Percentiles rank a stretch among this genome's conserved stretches.
phyloP scores from a whole-genome alignment of 2,888 invertebrate genomes.

The Seira ritae region DNA sequence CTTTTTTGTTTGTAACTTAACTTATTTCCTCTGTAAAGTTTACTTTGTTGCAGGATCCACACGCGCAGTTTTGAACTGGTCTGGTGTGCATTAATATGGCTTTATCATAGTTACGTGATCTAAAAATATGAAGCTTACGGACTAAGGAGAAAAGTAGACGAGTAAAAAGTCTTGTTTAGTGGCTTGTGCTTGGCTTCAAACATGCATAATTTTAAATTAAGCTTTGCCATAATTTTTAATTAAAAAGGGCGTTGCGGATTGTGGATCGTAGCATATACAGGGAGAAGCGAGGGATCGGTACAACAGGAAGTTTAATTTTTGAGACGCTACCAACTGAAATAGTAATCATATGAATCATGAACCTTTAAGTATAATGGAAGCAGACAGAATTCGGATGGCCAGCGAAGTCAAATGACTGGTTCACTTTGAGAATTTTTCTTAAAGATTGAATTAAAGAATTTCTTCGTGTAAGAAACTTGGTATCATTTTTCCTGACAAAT shows the following conservation, averaged over 20 bases:
- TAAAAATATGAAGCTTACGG: neutral
- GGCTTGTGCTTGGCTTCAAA: too few relatives aligned
- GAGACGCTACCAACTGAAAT: too few relatives aligned
- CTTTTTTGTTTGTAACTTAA: neutral
- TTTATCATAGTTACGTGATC: neutral
- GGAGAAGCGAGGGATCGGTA: too few relatives aligned
- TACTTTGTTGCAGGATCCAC: neutral
- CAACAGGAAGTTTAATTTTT: too few relatives aligned
- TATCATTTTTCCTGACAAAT: too few relatives aligned
- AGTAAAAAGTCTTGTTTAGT: too few relatives aligned
- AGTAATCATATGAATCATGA: too few relatives aligned
- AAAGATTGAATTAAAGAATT: too few relatives aligned
- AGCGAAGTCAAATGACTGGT: neutral
- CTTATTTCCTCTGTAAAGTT: neutral
- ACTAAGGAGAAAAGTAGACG: too few relatives aligned
- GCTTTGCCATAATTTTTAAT: slow-evolving; percentile 44
- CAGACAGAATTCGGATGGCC: neutral
- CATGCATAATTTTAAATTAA: slow-evolving; percentile 46
- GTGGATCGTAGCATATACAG: too few relatives aligned
- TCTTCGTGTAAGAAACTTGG: too few relatives aligned
- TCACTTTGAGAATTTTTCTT: neutral
- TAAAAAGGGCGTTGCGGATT: slow-evolving; percentile 19
- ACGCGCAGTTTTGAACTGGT: neutral
- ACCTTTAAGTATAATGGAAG: neutral
- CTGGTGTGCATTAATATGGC: neutral